Percentiles rank a stretch among this genome's conserved stretches.
Evolutionary conservation across 92 coral and sea anemone genomes (phyloP).

Genomic region (Actinostola sp.): DNA sequence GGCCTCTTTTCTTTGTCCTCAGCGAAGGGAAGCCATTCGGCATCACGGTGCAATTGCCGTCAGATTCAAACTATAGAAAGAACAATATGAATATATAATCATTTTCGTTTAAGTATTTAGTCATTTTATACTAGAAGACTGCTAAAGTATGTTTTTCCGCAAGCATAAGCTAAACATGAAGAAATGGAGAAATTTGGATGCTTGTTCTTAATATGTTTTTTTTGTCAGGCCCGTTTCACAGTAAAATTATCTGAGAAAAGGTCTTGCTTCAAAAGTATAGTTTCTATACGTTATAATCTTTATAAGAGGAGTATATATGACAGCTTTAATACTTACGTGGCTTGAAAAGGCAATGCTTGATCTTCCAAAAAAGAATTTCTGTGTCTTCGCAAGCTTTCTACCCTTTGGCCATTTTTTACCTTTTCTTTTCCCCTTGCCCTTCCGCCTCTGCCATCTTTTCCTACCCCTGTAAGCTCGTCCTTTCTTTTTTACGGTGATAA

Average conservation of each 20-base stretch:
- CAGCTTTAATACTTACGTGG: neutral
- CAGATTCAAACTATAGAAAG: slow-evolving; percentile 18
- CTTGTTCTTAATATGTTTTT: too few relatives aligned
- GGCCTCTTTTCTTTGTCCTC: neutral
- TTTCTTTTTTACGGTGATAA: slow-evolving; percentile 11
- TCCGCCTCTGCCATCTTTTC: neutral
- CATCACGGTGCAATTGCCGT: slow-evolving; percentile 24
- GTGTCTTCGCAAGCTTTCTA: neutral
- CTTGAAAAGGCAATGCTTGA: slow-evolving; percentile 4
- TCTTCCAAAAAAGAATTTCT: slow-evolving; percentile 6
- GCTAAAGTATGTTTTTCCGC: too few relatives aligned
- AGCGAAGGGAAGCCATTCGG: slow-evolving; percentile 34
- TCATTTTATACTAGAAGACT: too few relatives aligned
- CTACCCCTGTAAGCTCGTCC: slow-evolving; percentile 5
- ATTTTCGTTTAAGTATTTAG: too few relatives aligned
- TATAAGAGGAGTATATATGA: too few relatives aligned
- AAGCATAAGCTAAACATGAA: too few relatives aligned
- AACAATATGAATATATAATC: neutral
- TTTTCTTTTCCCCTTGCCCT: neutral
- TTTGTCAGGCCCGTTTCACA: too few relatives aligned
- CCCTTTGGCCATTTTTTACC: neutral
- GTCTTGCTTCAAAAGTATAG: too few relatives aligned
- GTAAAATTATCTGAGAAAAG: too few relatives aligned
- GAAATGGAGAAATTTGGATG: too few relatives aligned
- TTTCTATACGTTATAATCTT: too few relatives aligned